Conservation (phyloP, 2,888 invertebrate species). For the Eupsilia transversa region DNA sequence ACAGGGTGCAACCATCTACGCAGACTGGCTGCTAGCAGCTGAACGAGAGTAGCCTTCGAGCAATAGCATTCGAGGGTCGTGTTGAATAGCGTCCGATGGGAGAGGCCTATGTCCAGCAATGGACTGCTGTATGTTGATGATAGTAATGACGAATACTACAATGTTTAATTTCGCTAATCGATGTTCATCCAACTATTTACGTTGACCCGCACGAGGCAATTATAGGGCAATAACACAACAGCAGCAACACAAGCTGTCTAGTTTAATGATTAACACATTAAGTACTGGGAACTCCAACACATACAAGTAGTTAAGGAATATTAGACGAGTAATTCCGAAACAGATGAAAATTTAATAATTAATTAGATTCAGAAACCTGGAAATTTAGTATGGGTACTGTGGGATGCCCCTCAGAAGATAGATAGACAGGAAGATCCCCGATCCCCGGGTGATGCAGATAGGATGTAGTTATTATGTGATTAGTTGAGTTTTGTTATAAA, state of each 20-base stretch:
- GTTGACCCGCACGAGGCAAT: not conserved
- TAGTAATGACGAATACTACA: not conserved
- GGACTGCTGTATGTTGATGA: not conserved
- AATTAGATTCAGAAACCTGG: slow-evolving; percentile 37
- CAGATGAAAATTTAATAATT: slow-evolving; percentile 50
- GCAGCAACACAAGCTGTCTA: not conserved
- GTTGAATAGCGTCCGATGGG: not conserved
- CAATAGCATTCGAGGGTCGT: not conserved
- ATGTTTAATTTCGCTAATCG: not conserved
- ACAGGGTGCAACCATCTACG: too few relatives aligned
- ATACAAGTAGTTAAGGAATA: slow-evolving; percentile 18
- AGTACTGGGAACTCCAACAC: slow-evolving; percentile 24
- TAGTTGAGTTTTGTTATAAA: too few relatives aligned
- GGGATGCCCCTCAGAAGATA: slow-evolving; percentile 12
- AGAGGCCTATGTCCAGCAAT: not conserved
- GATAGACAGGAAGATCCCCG: not conserved
- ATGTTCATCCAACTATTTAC: not conserved
- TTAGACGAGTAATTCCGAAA: slow-evolving; percentile 24
- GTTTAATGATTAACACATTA: not conserved
- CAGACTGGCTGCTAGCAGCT: too few relatives aligned
- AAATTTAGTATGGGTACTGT: slow-evolving; percentile 21
- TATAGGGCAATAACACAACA: not conserved
- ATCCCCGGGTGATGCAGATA: not conserved
- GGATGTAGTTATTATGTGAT: not conserved
- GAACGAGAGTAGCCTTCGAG: not conserved